A percentile compares a stretch with the other conserved stretches of the same genome.
Conservation (phyloP, 2,113 vertebrate genomes). For the Chamaea fasciata region DNA sequence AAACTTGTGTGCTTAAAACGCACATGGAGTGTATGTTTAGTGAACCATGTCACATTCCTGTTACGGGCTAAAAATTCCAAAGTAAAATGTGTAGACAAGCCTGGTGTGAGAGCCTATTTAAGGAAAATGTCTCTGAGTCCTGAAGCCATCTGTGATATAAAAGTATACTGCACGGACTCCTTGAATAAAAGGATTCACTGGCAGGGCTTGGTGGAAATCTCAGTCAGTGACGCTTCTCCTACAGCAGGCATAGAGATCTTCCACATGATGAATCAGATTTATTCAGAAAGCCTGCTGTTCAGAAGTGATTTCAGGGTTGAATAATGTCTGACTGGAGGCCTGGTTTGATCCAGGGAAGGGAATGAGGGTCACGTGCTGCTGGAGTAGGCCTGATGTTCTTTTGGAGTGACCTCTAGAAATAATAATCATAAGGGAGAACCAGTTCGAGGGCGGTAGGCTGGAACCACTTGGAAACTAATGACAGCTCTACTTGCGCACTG, state of each 20-base stretch:
- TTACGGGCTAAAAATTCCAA: constrained; percentile 45
- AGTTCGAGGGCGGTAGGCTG: constrained; percentile 33
- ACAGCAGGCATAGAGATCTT: constrained; percentile 43
- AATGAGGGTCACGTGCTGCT: constrained; percentile 67
- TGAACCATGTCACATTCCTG: constrained; percentile 37
- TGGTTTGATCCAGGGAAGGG: constrained; percentile 77
- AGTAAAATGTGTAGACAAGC: constrained; percentile 38
- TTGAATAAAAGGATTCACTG: constrained; percentile 59
- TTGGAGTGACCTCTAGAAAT: constrained; percentile 69
- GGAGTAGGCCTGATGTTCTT: constrained; percentile 38
- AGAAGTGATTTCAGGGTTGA: constrained; percentile 81
- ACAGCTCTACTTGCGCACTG: constrained; percentile 3
- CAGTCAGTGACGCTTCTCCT: constrained; percentile 40
- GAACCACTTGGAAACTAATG: constrained; percentile 58
- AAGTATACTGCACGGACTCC: constrained; percentile 30
- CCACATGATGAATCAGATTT: constrained; percentile 67
- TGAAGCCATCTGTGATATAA: constrained; percentile 56
- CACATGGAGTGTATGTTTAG: not conserved
- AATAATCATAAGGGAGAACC: constrained; percentile 17
- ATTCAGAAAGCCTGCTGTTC: constrained; percentile 37
- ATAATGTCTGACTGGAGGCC: constrained; percentile 78
- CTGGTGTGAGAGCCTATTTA: constrained; percentile 47
- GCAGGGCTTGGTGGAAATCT: constrained; percentile 49
- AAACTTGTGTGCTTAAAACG: not conserved
- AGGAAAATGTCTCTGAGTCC: constrained; percentile 44